Evolutionary conservation across 2,888 invertebrate genomes (phyloP).

Genomic region (Mythimna vitellina): DNA sequence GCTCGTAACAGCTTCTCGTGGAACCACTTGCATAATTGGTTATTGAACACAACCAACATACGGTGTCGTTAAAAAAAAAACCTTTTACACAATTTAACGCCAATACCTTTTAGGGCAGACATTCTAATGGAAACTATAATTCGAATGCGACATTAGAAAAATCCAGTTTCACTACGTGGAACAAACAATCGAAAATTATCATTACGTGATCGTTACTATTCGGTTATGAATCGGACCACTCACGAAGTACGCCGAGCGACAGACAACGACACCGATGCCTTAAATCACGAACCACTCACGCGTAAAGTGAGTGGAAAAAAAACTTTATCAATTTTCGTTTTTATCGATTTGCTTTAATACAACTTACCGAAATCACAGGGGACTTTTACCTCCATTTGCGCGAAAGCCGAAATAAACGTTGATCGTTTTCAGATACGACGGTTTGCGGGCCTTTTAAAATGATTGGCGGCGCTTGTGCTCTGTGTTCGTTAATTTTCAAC

Average conservation of each 20-base stretch:
- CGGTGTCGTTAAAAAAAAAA: conserved; percentile 37
- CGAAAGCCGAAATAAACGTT: conserved; percentile 72
- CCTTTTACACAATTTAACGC: conserved; percentile 46
- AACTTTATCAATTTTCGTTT: conserved; percentile 76
- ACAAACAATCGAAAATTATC: conserved; percentile 68
- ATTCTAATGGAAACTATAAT: conserved; percentile 51
- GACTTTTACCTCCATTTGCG: conserved; percentile 83
- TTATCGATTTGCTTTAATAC: conserved; percentile 80
- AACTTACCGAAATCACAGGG: conserved; percentile 80
- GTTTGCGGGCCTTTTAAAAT: conserved; percentile 68
- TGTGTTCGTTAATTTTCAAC: conserved; percentile 54
- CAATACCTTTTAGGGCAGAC: conserved; percentile 54
- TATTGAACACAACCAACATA: conserved; percentile 54
- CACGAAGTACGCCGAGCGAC: conserved; percentile 65
- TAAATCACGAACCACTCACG: conserved; percentile 87
- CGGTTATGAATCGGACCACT: conserved; percentile 65
- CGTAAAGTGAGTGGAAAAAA: conserved; percentile 82
- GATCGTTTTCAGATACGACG: conserved; percentile 63
- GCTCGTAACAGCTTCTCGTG: conserved; percentile 45
- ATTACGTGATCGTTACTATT: conserved; percentile 69
- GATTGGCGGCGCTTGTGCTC: conserved; percentile 57
- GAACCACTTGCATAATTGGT: conserved; percentile 61
- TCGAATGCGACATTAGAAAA: conserved; percentile 57
- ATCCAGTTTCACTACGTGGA: conserved; percentile 61
- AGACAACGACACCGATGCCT: conserved; percentile 74